Base-by-base conservation (phyloP, 2,888 invertebrate genomes). In the Ptychoptera albimana region DNA sequence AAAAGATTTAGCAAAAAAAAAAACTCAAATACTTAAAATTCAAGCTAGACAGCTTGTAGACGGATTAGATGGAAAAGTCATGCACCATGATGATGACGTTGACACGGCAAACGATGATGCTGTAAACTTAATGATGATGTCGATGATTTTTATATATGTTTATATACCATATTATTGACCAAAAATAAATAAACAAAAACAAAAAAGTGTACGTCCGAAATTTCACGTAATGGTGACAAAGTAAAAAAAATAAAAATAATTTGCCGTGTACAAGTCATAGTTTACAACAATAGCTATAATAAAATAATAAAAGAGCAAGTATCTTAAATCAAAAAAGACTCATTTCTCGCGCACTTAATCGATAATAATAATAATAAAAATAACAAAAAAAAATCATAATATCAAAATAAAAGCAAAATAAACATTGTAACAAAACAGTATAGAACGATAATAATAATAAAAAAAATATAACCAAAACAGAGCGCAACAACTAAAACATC, bases 1-100 rank as follows among this genome's bases (percentile, higher is more conserved):
- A 23, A 23, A 23, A 23, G 23, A 23, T 23, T 23, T 7, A 23
- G 23, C 23, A 23, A 23, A 23, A 23, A 23, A 40, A 10, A 30
- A 40, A 39, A 31, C 30, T 30, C 11, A 23, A 8, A 29, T 39
- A 11, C 29, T 39, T 29, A 13, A 29, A 29, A 31, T 31, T 14
- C 13, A 32, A 40, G 11, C 42, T 42, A 42, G 42, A 42, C 42
- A 35, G 34, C 42, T 42, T 42, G 34, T 42, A 42, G 42, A 42
- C 42, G 35, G 34, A 35, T 40, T 31, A 30, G 30, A 40, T 30
- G 30, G 31, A 42, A 13, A 36, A 42, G 35, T 42, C 42, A 42
- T 42, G 42, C 42, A 42, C 42, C 42, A 42, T 42, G 42, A 42
- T 42, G 23, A 23, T 23, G 23, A 23, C 23, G 23, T 23, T 23